Evolutionary conservation across 2,797 vertebrate genomes (phyloP), one percentile per base, ranked within the genome.

Genomic region (Myotis vivesi): DNA sequence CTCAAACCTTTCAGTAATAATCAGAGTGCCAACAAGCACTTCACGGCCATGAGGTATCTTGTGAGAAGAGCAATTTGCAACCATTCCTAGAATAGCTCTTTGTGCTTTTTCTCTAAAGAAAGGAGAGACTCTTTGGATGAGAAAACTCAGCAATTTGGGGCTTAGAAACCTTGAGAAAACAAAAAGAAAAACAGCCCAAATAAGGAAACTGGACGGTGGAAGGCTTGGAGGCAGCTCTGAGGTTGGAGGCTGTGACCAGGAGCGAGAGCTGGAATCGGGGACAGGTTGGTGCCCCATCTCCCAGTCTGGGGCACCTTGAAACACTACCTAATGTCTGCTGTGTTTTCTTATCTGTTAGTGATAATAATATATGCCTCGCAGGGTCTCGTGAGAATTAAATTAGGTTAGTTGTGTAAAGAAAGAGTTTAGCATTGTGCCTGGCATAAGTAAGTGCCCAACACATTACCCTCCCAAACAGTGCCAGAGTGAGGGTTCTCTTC

Each of bases 101-200:
- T n/a, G 71, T 66, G 51, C 75, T 80, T 33, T 68, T 92, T 80
- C 46, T 36, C 89, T 92, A 44, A 69, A 89, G 92, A 92, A 82
- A 95, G 46, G 49, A 75, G 64, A 76, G 11, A 57, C 10, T 46
- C 46, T 82, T 75, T 77, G 36, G 20, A 33, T 36, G 44, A 88
- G 69, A 91, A 92, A 87, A 94, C 28, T 68, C 57, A 89, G 44
- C 62, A 82, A 13, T 66, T 38, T 44, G 49, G 57, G 30, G 10
- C 87, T 95, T 69, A 79, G 68, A 92, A 85, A 64, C 30, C 25
- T 41, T 5, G 4, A 91, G 51, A 82, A 94, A 91, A 28, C 4
- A n/a, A 51, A 76, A 53, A 44, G 36, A n/a, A 80, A 69, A 81
- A 15, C 2, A 83, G 41, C 49, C 23, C 28, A 23, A 44, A 64